phyloP scores from a whole-genome alignment of 2,797 vertebrate genomes.

The Brachyalestes nurse region DNA sequence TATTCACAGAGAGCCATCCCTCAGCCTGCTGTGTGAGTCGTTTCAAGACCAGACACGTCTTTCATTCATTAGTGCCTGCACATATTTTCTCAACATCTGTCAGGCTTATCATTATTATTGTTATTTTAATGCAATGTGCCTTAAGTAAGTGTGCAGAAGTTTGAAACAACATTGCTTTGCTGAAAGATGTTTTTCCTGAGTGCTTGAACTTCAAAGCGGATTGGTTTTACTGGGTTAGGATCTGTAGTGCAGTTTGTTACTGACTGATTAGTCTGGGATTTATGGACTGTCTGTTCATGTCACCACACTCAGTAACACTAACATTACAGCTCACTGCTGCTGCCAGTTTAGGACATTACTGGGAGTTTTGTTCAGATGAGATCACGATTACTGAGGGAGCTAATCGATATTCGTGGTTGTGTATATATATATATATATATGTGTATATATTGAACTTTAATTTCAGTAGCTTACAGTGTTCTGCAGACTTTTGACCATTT shows the following conservation, averaged over 20 bases:
- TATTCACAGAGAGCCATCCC: conserved; percentile 16
- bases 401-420: too few species aligned
- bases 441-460: too few species aligned
- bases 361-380: too few species aligned
- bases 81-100: conserved; percentile 47
- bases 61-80: conserved; percentile 33
- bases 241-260: background rate
- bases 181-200: background rate
- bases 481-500: too few species aligned
- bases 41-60: conserved; percentile 8
- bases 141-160: conserved; percentile 21
- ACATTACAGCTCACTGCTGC: background rate
- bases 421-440: too few species aligned
- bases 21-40: conserved; percentile 26
- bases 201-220: too few species aligned
- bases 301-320: background rate
- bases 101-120: background rate
- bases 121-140: conserved; percentile 28
- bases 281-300: too few species aligned
- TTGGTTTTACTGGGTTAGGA: background rate
- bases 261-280: background rate
- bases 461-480: too few species aligned
- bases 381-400: too few species aligned
- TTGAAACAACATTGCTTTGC: conserved; percentile 3
- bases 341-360: too few species aligned